phyloP scores from a whole-genome alignment of 1,140 invertebrate species.

The Campodea augens region DNA sequence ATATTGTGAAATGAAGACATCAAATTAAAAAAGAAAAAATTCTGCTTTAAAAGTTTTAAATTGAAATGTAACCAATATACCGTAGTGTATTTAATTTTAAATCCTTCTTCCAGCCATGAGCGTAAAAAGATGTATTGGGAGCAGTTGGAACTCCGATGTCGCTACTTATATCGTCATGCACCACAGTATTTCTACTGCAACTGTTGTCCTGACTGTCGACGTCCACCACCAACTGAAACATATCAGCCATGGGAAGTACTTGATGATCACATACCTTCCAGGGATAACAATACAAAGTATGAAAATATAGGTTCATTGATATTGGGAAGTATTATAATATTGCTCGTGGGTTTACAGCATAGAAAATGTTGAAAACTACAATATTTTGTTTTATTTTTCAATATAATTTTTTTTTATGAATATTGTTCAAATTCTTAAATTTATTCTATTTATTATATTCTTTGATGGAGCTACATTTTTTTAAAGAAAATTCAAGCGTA shows the following conservation, averaged over 20 bases:
- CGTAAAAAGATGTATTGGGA: slow-evolving; percentile 89
- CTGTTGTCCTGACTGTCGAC: not conserved
- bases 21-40: not conserved
- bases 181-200: slow-evolving; percentile 14
- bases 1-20: not conserved
- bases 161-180: slow-evolving; percentile 45
- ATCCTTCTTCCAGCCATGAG: slow-evolving; percentile 44
- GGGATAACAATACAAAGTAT: no score
- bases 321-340: no score
- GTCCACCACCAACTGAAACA: not conserved
- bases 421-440: no score
- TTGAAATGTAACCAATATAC: not conserved
- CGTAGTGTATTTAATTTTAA: slow-evolving; percentile 9
- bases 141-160: slow-evolving; percentile 59
- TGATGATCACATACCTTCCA: no score
- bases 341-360: no score
- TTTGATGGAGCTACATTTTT: no score
- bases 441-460: no score
- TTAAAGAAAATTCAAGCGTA: no score
- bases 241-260: not conserved
- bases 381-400: no score
- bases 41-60: not conserved
- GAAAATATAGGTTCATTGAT: no score
- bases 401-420: no score
- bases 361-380: no score